Conservation (phyloP, 2,113 vertebrate species). For the Bufo gargarizans region DNA sequence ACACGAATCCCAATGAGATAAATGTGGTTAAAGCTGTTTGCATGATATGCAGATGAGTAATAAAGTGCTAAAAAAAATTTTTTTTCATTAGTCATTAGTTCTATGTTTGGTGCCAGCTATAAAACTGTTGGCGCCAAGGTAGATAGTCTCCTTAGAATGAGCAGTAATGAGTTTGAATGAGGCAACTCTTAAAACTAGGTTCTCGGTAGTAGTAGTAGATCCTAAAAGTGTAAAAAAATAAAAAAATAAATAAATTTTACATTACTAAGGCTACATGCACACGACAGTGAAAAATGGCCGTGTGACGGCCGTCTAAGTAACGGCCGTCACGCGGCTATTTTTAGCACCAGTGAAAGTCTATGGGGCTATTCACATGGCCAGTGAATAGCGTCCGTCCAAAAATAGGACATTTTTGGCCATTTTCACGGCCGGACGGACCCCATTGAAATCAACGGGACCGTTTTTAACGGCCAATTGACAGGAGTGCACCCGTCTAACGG, state of each 20-base stretch:
- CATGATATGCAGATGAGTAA: conserved; percentile 25
- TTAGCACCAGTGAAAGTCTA: too few relatives aligned
- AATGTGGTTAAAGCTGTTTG: conserved; percentile 18
- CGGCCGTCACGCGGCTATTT: too few relatives aligned
- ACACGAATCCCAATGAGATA: conserved; percentile 1
- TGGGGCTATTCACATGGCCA: too few relatives aligned
- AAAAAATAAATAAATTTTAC: not conserved
- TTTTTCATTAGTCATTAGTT: conserved; percentile 2
- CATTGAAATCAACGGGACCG: too few relatives aligned
- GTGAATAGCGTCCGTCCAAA: too few relatives aligned
- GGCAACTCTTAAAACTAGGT: not conserved
- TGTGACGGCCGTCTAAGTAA: too few relatives aligned
- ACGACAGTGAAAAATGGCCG: too few relatives aligned
- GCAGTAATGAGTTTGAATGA: not conserved
- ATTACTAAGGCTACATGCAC: not conserved
- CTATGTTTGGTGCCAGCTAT: conserved; percentile 28
- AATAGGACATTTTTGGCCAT: too few relatives aligned
- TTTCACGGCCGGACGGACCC: too few relatives aligned
- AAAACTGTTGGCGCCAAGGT: conserved; percentile 11
- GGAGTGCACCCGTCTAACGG: too few relatives aligned
- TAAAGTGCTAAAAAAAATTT: not conserved
- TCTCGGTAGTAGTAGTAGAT: not conserved
- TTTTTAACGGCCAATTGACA: too few relatives aligned
- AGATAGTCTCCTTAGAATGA: not conserved
- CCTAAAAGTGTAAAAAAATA: not conserved